These are phyloP conservation scores for Mesitornis unicolor DNA, from an alignment of 2,113 vertebrate genomes.

Conservation along the genomic window DNA sequence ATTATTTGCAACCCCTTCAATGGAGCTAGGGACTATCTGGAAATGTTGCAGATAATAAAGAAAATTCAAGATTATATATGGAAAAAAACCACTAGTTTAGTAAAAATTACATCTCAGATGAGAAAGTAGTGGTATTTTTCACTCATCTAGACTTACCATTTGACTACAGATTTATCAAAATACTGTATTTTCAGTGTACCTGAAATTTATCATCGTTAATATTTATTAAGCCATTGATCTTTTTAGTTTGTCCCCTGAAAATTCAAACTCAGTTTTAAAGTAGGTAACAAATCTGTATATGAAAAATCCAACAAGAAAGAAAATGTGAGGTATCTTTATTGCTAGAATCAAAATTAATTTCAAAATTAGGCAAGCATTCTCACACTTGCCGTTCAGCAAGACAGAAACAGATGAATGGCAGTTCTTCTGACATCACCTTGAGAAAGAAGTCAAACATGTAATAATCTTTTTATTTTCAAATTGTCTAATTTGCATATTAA, in stretches of 20 bases:
- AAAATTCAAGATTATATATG: not conserved
- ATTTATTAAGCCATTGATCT: not conserved
- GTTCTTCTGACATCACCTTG: not conserved
- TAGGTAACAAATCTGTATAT: fast-evolving
- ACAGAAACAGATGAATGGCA: not conserved
- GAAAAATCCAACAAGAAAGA: not conserved
- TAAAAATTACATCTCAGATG: not conserved
- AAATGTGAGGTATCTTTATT: not conserved
- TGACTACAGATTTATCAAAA: not conserved
- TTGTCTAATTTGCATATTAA: not conserved
- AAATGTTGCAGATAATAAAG: not conserved
- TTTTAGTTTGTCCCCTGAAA: not conserved
- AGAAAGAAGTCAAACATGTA: not conserved
- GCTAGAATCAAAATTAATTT: not conserved
- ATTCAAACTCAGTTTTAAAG: not conserved
- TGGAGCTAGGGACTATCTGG: not conserved
- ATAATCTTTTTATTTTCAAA: not conserved
- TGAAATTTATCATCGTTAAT: not conserved
- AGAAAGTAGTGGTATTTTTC: not conserved
- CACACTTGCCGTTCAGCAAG: not conserved
- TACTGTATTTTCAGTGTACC: not conserved
- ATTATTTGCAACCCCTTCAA: not conserved
- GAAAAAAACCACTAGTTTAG: not conserved
- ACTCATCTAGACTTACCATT: not conserved
- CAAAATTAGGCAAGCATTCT: not conserved